phyloP scores from a whole-genome alignment of 2,888 invertebrate genomes.

The Oscheius myriophilus region DNA sequence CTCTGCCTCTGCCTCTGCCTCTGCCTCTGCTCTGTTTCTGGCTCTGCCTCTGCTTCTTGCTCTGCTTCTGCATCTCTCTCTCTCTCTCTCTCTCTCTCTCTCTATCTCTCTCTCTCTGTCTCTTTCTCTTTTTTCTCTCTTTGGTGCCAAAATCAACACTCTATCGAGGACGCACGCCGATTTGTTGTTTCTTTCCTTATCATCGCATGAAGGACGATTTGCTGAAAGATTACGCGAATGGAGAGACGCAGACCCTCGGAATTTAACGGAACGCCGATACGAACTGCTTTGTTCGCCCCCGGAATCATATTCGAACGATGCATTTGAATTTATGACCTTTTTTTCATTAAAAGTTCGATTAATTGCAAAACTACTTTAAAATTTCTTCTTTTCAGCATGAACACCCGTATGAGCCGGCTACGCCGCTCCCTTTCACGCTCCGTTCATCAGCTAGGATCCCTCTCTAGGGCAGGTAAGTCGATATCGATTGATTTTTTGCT shows the following conservation, averaged over 20 bases:
- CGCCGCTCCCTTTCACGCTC: slow-evolving; percentile 54
- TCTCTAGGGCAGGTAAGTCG: slow-evolving; percentile 34
- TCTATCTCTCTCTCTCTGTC: too few species aligned
- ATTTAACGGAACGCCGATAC: slow-evolving; percentile 9
- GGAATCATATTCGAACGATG: too few species aligned
- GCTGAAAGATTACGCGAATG: not conserved
- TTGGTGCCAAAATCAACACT: slow-evolving; percentile 24
- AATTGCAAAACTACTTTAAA: too few species aligned
- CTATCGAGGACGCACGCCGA: not conserved
- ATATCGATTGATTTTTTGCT: too few species aligned
- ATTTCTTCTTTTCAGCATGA: slow-evolving; percentile 31
- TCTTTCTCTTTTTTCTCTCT: not conserved
- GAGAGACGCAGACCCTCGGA: not conserved
- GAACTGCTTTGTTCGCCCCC: not conserved
- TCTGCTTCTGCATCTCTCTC: not conserved
- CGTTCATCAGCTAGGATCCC: slow-evolving; percentile 49
- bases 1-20: too few species aligned
- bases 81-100: not conserved
- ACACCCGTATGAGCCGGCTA: slow-evolving; percentile 51
- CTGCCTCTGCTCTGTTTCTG: not conserved
- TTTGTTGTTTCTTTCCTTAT: slow-evolving; percentile 21
- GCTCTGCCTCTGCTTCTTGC: not conserved
- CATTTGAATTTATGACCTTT: not conserved
- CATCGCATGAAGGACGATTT: slow-evolving; percentile 13
- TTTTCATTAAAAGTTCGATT: too few species aligned